A percentile compares a stretch with the other conserved stretches of the same genome.
Conservation (phyloP, 2,888 invertebrate species). For the Macrosiphum euphorbiae region DNA sequence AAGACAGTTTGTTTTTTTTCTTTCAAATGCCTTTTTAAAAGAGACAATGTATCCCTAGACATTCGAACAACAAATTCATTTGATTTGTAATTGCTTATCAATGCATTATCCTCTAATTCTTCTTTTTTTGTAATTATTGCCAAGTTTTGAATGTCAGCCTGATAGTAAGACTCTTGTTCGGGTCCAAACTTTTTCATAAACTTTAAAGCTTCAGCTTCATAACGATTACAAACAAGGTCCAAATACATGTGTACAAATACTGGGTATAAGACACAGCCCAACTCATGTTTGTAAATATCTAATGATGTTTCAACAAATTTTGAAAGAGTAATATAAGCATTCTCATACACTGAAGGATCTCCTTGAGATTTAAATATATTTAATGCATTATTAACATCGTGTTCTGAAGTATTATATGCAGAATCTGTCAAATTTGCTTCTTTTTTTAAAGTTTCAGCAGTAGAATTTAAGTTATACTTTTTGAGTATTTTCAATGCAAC, state of each 20-base stretch:
- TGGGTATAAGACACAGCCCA: slow-evolving; percentile 92
- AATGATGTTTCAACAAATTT: slow-evolving; percentile 90
- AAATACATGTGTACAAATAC: slow-evolving; percentile 97
- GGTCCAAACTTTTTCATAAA: slow-evolving; percentile 86
- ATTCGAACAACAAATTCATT: slow-evolving; percentile 94
- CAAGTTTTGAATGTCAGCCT: slow-evolving; percentile 85
- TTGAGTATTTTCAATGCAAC: slow-evolving; percentile 61
- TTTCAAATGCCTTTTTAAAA: slow-evolving; percentile 90
- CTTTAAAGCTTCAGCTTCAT: slow-evolving; percentile 84
- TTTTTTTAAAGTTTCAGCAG: slow-evolving; percentile 85
- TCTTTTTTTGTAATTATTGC: slow-evolving; percentile 86
- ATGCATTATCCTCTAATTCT: slow-evolving; percentile 92
- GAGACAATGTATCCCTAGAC: slow-evolving; percentile 92
- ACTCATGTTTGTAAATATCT: slow-evolving; percentile 94
- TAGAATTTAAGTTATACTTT: slow-evolving; percentile 74
- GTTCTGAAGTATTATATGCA: slow-evolving; percentile 73
- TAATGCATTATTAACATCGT: slow-evolving; percentile 85
- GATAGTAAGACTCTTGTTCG: slow-evolving; percentile 91
- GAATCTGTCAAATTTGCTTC: slow-evolving; percentile 78
- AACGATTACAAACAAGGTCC: slow-evolving; percentile 90
- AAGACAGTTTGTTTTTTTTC: slow-evolving; percentile 90
- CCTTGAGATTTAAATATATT: slow-evolving; percentile 89
- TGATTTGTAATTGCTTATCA: slow-evolving; percentile 79
- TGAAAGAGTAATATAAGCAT: slow-evolving; percentile 86
- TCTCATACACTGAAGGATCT: slow-evolving; percentile 91